phyloP scores from a whole-genome alignment of 2,888 invertebrate species.

The Lasioglossum oenotherae region DNA sequence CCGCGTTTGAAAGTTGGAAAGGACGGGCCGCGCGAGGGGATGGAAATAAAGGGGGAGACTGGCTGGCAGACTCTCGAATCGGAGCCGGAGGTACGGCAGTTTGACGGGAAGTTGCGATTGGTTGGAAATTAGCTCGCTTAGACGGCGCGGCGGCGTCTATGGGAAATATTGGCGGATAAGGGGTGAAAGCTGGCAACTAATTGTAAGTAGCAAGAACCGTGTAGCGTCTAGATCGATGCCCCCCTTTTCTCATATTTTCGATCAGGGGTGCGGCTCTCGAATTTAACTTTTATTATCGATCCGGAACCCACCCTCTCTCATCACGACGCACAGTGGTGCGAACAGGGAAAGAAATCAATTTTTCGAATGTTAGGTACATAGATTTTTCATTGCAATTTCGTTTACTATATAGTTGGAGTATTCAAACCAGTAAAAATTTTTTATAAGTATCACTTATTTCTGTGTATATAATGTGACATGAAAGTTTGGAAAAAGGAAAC shows the following conservation, averaged over 20 bases:
- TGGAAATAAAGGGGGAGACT: not conserved
- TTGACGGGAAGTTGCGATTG: constrained; percentile 47
- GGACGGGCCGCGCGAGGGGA: constrained; percentile 50
- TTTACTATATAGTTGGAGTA: no score
- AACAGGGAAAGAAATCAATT: no score
- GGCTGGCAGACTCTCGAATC: not conserved
- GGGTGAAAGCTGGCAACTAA: not conserved
- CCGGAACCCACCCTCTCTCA: not conserved
- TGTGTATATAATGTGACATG: no score
- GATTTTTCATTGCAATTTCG: no score
- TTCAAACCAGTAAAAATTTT: no score
- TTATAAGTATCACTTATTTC: no score
- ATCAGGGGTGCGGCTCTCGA: not conserved
- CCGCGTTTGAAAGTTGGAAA: constrained; percentile 73
- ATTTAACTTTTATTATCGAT: not conserved
- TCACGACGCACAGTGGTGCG: no score
- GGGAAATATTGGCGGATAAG: not conserved
- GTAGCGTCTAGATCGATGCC: not conserved
- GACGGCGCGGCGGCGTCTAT: constrained; percentile 44
- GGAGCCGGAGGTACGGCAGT: constrained; percentile 12
- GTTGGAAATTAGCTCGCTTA: constrained; percentile 75
- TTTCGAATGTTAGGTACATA: no score
- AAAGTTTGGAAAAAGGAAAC: no score
- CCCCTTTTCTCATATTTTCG: not conserved
- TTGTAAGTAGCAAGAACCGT: not conserved